Base-by-base conservation (phyloP, 2,797 vertebrate species). In the Cyprinodon diabolis region DNA sequence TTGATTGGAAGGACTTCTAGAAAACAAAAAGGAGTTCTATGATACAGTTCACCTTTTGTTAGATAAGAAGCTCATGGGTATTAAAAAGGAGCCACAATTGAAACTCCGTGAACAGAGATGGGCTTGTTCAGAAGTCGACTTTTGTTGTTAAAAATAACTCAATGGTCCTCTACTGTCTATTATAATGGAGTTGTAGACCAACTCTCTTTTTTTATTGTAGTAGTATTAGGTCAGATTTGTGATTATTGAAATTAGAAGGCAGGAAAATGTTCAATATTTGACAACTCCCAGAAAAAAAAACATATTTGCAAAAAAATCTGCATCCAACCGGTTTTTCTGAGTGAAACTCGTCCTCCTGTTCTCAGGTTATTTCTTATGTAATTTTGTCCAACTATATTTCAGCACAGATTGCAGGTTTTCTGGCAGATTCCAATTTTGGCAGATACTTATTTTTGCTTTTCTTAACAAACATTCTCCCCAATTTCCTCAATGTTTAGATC, bases 241-340 rank as follows among this genome's bases (percentile, higher is more conserved):
- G 68, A 49, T 72, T 0, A 77, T 83, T 60, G 37, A 75, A 73
- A 80, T 75, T 10, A 62, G 66, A 52, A 47, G 19, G 12, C 73
- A 2, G 12, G 56, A 23, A 74, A 66, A 37, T 52, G 15, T 45
- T 65, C 0, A 0, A 71, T 52, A 54, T 25, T n/a, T 60, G 58
- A 45, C 66, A 43, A 49, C 52, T 75, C 57, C 1, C 0, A 37
- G 78, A 79, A 69, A 54, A 21, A 49, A 17, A 48, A 47, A 9
- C 0, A 2, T 68, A 79, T 77, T 69, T 54, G 7, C 10, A 12
- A 13, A 17, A 2, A 62, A 21, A 25, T 3, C 30, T 43, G 12
- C 13, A 47, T 56, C 40, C 51, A 19, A 55, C 68, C 49, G 49
- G n/a, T 21, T 67, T 47, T 57, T 19, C 47, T 7, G 49, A 51